Evolutionary conservation across 2,113 vertebrate genomes (phyloP), one percentile per base, ranked within the genome.

Genomic region (Neoarius graeffei): DNA sequence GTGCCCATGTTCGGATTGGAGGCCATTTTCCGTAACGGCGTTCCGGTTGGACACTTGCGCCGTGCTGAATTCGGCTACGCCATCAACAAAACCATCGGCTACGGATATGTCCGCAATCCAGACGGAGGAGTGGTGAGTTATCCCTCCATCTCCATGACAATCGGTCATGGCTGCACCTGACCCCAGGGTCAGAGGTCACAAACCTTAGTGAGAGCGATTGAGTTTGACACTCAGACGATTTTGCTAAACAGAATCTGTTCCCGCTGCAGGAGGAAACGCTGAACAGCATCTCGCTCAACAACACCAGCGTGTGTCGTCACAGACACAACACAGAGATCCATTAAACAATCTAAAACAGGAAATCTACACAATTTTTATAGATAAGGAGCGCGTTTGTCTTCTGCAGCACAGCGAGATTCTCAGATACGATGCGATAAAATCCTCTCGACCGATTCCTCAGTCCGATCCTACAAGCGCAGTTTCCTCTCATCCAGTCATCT

Each of bases 1-100:
- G 95, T 98, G 64, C 98, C 98, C 0, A 95, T 99, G 96, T 98
- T 99, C 0, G 98, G 98, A 48, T 94, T 99, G 92, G 98, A 99
- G 92, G 97, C 97, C 0, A 88, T 99, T 92, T 99, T 97, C 96
- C 94, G 98, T 62, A 94, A 98, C 0, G 96, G 96, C 0, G 64
- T 94, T 23, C 96, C 97, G 3, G 96, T 99, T 0, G 98, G 98
- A 81, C 97, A 98, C 79, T 87, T 99, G 84, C 96, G 98, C 0
- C 95, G 97, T n/a, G 95, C 98, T 0, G 97, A 98, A 52, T 99
- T 97, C 0, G 97, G 97, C 0, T 98, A 98, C 56, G 91, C 95
- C 48, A 92, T 99, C 0, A 91, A 97, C 91, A 99, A 97, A 95
- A 97, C 96, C 50, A 94, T 99, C 0, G 97, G 96, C 62, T 98